Evolutionary conservation across 2,113 vertebrate genomes (phyloP).

Genomic region (Leuciscus idus): DNA sequence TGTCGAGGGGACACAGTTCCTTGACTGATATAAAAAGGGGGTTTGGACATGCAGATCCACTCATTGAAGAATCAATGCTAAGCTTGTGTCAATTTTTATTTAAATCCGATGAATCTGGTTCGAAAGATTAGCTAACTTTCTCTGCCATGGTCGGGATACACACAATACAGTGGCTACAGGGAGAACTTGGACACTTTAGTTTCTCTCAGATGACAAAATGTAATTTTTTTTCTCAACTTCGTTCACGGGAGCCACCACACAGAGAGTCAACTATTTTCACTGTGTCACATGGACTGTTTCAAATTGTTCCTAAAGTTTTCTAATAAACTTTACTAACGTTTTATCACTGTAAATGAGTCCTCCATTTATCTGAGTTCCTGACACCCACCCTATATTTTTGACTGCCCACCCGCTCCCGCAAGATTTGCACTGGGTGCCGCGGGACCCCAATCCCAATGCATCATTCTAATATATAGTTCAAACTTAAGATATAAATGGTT

Average conservation of each 20-base stretch:
- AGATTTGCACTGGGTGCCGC: not conserved
- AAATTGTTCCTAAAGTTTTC: no score
- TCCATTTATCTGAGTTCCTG: no score
- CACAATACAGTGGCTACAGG: not conserved
- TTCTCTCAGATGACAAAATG: conserved; percentile 2
- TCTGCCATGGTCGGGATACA: not conserved
- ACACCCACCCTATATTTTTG: not conserved
- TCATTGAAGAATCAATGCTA: not conserved
- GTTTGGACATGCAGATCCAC: conserved; percentile 9
- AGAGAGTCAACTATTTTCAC: no score
- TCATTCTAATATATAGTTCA: not conserved
- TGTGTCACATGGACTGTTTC: no score
- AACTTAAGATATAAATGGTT: not conserved
- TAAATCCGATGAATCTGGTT: not conserved
- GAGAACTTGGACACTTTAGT: not conserved
- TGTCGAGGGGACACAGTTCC: conserved; percentile 13
- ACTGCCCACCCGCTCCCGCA: not conserved
- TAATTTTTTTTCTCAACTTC: no score
- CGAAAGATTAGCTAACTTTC: not conserved
- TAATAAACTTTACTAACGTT: no score
- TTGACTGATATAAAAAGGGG: conserved; percentile 22
- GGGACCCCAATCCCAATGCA: no score
- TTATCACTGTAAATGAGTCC: no score
- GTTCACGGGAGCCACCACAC: no score
- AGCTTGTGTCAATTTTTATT: not conserved